Base-by-base conservation (phyloP, 2,888 invertebrate species). In the Aproaerema taeniolella region DNA sequence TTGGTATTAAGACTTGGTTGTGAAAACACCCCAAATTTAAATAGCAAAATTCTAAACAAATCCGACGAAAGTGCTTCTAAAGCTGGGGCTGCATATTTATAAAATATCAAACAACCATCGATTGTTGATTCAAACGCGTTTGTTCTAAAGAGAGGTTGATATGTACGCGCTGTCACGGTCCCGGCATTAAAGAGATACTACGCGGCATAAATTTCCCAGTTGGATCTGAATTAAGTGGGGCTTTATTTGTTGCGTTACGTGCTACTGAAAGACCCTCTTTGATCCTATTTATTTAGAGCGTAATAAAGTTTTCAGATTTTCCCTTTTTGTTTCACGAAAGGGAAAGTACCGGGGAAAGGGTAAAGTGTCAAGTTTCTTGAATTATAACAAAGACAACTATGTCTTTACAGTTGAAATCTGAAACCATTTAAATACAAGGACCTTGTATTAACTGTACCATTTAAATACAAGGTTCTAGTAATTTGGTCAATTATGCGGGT, bases 161-260 rank as follows among this genome's bases (percentile, higher is more conserved):
- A 73, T 63, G 74, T 78, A 83, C 78, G 82, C 83, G 71, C 52
- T 62, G 83, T 75, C 83, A 82, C 83, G 83, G 68, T 55, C 61
- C 50, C 49, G 61, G 81, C 71, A 83, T 83, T 83, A 82, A 70
- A 75, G 73, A 74, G 79, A 78, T 78, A 75, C 75, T 68, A 73
- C 70, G 69, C 70, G 54, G 81, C 75, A 83, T 82, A 82, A 82
- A 83, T 83, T 83, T 52, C 68, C 67, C 62, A 67, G 66, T 69
- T 47, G 68, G 73, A 78, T 79, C 76, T 67, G 74, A 80, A 83
- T 79, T 82, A 83, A 83, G 80, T 79, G 74, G 75, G 75, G 61
- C 77, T 81, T 78, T 80, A 78, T 80, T 83, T 81, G 80, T 80
- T 72, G 60, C 73, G 75, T 77, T 79, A 80, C 81, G 79, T 68